Percentiles rank a stretch among this genome's conserved stretches.
Conservation (phyloP, 2,888 invertebrate species). For the Pachymerium ferrugineum region DNA sequence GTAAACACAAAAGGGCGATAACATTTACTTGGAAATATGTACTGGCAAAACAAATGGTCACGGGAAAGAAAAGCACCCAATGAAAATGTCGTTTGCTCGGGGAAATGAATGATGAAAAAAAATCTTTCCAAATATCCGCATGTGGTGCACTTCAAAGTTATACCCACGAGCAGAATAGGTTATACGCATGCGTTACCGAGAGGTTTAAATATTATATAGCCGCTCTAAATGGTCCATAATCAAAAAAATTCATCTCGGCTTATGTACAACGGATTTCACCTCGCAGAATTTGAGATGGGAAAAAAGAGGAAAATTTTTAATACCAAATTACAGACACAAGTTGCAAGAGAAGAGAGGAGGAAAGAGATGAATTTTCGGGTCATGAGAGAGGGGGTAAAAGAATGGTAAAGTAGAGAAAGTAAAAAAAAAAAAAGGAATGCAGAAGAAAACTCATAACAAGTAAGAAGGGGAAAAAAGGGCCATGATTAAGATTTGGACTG, state of each 20-base stretch:
- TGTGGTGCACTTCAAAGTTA: conserved; percentile 1
- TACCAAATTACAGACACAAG: conserved; percentile 7
- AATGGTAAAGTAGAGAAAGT: neutral
- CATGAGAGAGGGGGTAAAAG: neutral
- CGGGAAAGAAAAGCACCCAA: no score
- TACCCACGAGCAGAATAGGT: neutral
- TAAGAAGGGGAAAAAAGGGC: neutral
- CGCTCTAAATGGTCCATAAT: conserved; percentile 19
- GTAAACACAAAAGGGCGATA: no score
- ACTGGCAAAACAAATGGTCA: no score
- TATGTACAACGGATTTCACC: conserved; percentile 16
- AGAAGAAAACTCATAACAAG: neutral
- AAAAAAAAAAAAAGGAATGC: neutral
- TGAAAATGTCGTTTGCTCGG: no score
- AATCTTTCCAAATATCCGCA: neutral
- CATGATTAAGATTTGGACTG: conserved; percentile 14
- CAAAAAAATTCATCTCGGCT: conserved; percentile 25
- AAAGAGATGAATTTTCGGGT: conserved; percentile 5
- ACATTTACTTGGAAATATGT: no score
- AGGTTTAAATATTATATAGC: neutral
- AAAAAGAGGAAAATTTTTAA: neutral
- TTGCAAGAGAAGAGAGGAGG: neutral
- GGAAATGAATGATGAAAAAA: no score
- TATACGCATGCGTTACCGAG: neutral
- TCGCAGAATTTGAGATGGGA: conserved; percentile 13